Evolutionary conservation across 2,797 vertebrate species (phyloP), one percentile per base, ranked within the genome.

Genomic region (Vespertilio murinus): DNA sequence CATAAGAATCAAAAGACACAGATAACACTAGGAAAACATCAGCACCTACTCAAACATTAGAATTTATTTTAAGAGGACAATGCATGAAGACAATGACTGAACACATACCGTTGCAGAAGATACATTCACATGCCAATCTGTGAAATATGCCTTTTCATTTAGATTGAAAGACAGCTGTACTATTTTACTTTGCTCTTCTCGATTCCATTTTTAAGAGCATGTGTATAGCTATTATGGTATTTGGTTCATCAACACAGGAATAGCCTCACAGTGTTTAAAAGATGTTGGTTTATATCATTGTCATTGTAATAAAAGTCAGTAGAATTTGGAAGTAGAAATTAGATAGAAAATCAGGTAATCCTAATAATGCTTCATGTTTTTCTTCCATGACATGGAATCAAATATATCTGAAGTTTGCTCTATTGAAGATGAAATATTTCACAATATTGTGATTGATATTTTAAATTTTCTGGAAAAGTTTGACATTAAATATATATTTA

Each of bases 311-410:
- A 65, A 6, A 80, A 30, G 38, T 84, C 25, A 86, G 30, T 20
- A 71, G 71, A 87, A 56, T 88, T 64, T 52, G 17, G 33, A 91
- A 82, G 61, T 49, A 79, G 20, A 71, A 91, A 52, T 64, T 3
- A 70, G 86, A 52, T 56, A 82, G 74, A 81, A 67, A 82, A 47
- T 61, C 28, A 94, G 47, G 42, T 80, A 80, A 65, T 67, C 88
- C 12, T 45, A 88, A 54, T 28, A 42, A 45, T 10, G 40, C 13
- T 77, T 93, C 17, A 59, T 64, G 9, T 25, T 52, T 89, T 93
- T 40, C 22, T 82, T 78, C 12, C 5, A 23, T 33, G 23, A 71
- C 5, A 33, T 28, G 17, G 8, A 88, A 38, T 64, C 23, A 86
- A 49, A 80, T 49, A 38, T n/a, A 69, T 56, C 25, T 93, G 6